phyloP scores from a whole-genome alignment of 2,888 invertebrate species.

The Macrosoma leucophasiata region DNA sequence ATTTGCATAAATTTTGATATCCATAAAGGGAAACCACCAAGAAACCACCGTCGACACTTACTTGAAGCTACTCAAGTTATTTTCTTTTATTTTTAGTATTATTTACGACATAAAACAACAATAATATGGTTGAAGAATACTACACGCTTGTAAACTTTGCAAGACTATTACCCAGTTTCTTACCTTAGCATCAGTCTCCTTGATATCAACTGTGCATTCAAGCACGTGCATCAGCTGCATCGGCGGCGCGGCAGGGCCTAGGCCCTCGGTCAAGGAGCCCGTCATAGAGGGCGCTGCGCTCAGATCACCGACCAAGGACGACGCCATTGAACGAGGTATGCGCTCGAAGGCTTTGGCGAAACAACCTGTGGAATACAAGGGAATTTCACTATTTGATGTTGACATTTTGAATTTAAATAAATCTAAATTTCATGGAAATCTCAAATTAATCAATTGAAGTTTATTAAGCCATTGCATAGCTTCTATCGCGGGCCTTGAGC shows the following conservation, averaged over 20 bases:
- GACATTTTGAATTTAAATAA: neutral
- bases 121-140: too few species aligned
- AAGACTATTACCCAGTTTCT: too few species aligned
- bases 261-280: constrained; percentile 73
- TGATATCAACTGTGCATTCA: constrained; percentile 94
- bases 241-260: constrained; percentile 77
- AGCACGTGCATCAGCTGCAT: constrained; percentile 86
- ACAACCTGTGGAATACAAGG: constrained; percentile 81
- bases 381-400: too few species aligned
- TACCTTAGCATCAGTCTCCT: constrained; percentile 91
- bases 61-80: too few species aligned
- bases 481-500: too few species aligned
- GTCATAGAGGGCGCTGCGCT: constrained; percentile 80
- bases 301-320: constrained; percentile 81
- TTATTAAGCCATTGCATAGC: too few species aligned
- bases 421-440: neutral
- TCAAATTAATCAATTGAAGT: neutral
- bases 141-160: too few species aligned
- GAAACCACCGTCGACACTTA: too few species aligned
- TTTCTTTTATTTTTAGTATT: too few species aligned
- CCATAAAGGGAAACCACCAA: too few species aligned
- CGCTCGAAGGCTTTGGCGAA: constrained; percentile 97
- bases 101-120: too few species aligned
- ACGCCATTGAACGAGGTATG: constrained; percentile 88
- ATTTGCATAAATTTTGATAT: too few species aligned